Evolutionary conservation across 2,797 vertebrate species (phyloP).

Genomic region (Poeciliopsis presidionis): DNA sequence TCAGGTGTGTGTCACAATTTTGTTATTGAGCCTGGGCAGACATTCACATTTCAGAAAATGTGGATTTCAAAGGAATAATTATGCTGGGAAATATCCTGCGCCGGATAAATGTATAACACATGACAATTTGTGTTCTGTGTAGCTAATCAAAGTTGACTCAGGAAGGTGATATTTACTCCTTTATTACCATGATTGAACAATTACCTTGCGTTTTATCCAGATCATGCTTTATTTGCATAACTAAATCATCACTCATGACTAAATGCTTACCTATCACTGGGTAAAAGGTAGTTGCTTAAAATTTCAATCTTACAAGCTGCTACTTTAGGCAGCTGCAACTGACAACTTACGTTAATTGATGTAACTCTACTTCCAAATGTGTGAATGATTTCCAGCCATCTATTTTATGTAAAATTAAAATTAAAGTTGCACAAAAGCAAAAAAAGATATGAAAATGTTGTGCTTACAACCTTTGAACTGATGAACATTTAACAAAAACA

Average conservation of each 20-base stretch:
- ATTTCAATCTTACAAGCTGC: background rate
- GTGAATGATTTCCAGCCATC: background rate
- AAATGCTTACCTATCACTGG: background rate
- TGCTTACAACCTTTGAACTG: background rate
- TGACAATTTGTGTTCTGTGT: background rate
- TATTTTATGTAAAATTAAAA: background rate
- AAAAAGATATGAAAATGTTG: background rate
- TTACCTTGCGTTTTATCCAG: background rate
- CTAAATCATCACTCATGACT: background rate
- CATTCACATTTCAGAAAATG: constrained; percentile 44
- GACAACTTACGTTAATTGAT: background rate
- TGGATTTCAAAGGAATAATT: constrained; percentile 45
- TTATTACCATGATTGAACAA: constrained; percentile 11
- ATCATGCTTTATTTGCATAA: background rate
- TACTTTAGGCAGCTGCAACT: background rate
- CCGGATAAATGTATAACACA: constrained; percentile 8
- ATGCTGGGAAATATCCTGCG: constrained; percentile 14
- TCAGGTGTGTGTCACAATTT: constrained; percentile 51
- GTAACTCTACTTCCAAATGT: background rate
- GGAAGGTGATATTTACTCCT: background rate
- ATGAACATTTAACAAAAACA: background rate
- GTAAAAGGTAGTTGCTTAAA: constrained; percentile 2
- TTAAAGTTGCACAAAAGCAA: background rate
- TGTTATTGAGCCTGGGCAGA: constrained; percentile 40
- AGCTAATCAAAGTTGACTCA: background rate